Conservation (phyloP, 2,797 vertebrate species). For the Pogonophryne albipinna region DNA sequence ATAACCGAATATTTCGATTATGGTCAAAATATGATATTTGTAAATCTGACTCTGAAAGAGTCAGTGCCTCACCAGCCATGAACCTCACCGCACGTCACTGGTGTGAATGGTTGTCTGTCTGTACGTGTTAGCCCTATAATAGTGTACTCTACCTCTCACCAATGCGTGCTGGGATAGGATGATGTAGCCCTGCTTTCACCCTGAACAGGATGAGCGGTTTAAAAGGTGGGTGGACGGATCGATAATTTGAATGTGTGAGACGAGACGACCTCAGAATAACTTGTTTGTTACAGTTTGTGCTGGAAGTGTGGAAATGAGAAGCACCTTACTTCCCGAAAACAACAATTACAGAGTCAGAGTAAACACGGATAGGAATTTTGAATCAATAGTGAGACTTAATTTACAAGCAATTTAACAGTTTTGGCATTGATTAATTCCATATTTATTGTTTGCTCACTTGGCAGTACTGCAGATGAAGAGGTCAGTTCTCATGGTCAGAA, state of each 20-base stretch:
- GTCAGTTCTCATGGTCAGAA: slow-evolving; percentile 13
- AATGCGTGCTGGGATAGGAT: not conserved
- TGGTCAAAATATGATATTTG: no score
- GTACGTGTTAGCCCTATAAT: not conserved
- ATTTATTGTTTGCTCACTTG: slow-evolving; percentile 2
- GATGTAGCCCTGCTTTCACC: not conserved
- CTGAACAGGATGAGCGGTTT: not conserved
- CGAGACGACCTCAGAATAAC: slow-evolving; percentile 7
- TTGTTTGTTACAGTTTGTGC: not conserved
- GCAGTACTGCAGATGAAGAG: slow-evolving; percentile 9
- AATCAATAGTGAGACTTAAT: slow-evolving; percentile 10
- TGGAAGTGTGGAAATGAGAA: slow-evolving; percentile 1
- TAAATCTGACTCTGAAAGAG: no score
- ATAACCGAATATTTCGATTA: no score
- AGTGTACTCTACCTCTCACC: not conserved
- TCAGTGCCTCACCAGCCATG: no score
- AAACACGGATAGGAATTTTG: not conserved
- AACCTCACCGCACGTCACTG: no score
- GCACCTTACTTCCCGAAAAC: not conserved
- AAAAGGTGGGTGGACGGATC: not conserved
- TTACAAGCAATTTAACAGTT: slow-evolving; percentile 6
- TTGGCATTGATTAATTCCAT: slow-evolving; percentile 21
- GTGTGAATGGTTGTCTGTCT: not conserved
- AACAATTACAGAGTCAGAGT: not conserved
- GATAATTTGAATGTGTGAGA: slow-evolving; percentile 7